phyloP scores from a whole-genome alignment of 30 jellyfish, hydroid and myxozoan species.

The Aurelia aurita region DNA sequence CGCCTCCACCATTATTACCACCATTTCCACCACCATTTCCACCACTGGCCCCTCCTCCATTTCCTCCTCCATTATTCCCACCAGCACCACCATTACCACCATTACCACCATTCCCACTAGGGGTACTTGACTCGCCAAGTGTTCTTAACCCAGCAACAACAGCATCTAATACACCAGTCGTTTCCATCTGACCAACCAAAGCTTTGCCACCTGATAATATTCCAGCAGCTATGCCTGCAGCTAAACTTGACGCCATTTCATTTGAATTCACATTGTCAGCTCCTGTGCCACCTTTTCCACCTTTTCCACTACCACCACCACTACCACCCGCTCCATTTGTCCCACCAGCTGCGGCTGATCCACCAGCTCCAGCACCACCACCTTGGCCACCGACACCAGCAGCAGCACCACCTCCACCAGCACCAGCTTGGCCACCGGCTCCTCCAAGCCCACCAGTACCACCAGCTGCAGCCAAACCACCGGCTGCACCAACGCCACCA shows the following conservation, averaged over 20 bases:
- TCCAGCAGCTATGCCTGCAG: constrained; percentile 99
- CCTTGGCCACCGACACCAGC: constrained; percentile 14
- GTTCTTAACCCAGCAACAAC: constrained; percentile 79
- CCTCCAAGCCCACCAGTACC: constrained; percentile 48
- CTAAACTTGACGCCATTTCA: constrained; percentile 91
- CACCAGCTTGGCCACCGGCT: constrained; percentile 38
- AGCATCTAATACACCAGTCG: constrained; percentile 83
- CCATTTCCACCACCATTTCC: constrained; percentile 42
- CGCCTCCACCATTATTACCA: constrained; percentile 38
- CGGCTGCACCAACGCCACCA: constrained; percentile 32
- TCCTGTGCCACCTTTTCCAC: constrained; percentile 52
- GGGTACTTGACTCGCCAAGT: constrained; percentile 17
- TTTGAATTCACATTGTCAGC: constrained; percentile 40
- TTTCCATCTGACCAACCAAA: constrained; percentile 74
- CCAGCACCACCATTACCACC: no score
- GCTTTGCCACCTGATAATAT: constrained; percentile 91
- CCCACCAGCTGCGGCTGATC: constrained; percentile 43
- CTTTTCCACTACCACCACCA: constrained; percentile 45
- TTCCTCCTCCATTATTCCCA: no score
- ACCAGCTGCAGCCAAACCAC: constrained; percentile 33
- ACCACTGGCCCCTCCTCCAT: no score
- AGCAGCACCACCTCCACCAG: constrained; percentile 19
- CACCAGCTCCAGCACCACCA: constrained; percentile 22
- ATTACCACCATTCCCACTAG: no score
- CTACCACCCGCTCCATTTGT: constrained; percentile 31